Base-by-base conservation (phyloP, 2,797 vertebrate species). In the Xenopus petersii region DNA sequence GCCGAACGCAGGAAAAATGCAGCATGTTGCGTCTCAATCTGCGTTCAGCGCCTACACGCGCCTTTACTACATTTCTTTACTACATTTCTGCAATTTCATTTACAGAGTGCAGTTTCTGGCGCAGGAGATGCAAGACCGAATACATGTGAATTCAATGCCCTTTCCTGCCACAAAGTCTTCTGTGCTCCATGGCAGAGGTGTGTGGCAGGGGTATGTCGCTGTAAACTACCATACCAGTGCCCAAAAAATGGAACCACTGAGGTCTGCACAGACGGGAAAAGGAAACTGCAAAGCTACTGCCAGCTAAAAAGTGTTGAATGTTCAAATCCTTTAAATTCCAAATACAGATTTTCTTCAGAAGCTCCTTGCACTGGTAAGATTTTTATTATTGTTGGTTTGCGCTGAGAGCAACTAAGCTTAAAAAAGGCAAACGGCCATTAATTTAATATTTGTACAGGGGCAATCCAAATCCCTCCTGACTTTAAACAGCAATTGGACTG, bases 161-260 rank as follows among this genome's bases (percentile, higher is more conserved):
- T 58, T 2, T 97, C 95, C 12, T 98, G 97, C 62, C n/a, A 70
- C 8, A 92, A 93, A 82, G 88, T 94, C 15, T 97, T 98, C 78
- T 98, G 96, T 81, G 85, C 85, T 0, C 95, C 95, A 0, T 98
- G 95, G 95, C 84, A 92, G 82, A 92, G 85, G 5, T 97, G 95
- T 10, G 42, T 93, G 9, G 70, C 80, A 0, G 88, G 88, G 0
- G 71, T 2, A 0, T 98, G 97, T 71, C n/a, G 78, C 11, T 98
- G 96, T 77, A 98, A 97, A 82, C 85, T 92, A 0, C 94, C 94
- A 0, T 94, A 97, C 79, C 84, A 92, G 79, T 98, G 96, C 85
- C 93, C 93, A 0, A 74, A 12, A 61, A 83, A 87, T 0, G 80
- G 82, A 0, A 21, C 60, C 2, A 0, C 26, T 0, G 0, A 7